Evolutionary conservation across 2,797 vertebrate species (phyloP).

Genomic region (Eremophila alpestris): DNA sequence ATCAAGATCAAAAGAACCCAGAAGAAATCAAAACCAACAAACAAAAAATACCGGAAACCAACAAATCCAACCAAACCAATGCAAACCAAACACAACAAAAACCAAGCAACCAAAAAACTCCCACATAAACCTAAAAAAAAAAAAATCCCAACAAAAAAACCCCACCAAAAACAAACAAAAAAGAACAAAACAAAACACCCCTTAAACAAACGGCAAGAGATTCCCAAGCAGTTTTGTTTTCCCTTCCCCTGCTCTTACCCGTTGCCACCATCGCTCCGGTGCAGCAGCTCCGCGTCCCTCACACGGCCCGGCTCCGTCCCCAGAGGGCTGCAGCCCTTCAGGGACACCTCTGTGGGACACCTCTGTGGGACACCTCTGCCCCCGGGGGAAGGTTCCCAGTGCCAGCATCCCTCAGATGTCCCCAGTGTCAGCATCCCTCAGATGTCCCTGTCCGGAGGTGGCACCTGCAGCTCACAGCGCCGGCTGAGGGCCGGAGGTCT

Average conservation of each 20-base stretch:
- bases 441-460: background rate
- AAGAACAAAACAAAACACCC: background rate
- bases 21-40: accelerated
- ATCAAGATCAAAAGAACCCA: too few relatives aligned
- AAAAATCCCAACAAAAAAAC: too few relatives aligned
- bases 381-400: accelerated
- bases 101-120: too few relatives aligned
- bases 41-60: background rate
- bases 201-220: background rate
- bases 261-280: background rate
- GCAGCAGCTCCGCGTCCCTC: background rate
- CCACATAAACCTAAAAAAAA: too few relatives aligned
- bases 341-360: too few relatives aligned
- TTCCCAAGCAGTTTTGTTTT: background rate
- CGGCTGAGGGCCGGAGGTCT: background rate
- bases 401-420: too few relatives aligned
- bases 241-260: too few relatives aligned
- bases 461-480: background rate
- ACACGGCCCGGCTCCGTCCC: accelerated
- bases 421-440: background rate
- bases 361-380: too few relatives aligned
- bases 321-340: background rate
- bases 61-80: background rate
- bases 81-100: too few relatives aligned
- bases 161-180: background rate